phyloP scores from a whole-genome alignment of 2,888 invertebrate species.

The Synanthedon vespiformis region DNA sequence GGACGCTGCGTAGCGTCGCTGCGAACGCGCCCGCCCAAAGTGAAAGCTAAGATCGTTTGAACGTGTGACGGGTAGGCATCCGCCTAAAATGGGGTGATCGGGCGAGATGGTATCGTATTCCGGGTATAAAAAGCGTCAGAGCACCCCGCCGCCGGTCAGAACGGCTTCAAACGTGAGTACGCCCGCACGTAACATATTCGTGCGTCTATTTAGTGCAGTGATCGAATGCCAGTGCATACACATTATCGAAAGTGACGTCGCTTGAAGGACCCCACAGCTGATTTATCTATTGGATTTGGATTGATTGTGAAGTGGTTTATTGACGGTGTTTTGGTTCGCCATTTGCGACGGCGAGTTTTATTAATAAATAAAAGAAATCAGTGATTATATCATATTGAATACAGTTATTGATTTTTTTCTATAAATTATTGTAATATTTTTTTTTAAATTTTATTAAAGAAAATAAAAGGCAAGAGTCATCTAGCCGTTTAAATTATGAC shows the following conservation, averaged over 20 bases:
- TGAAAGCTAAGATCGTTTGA: constrained; percentile 67
- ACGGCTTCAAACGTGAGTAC: constrained; percentile 97
- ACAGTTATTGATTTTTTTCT: not conserved
- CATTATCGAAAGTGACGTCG: constrained; percentile 37
- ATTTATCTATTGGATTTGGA: constrained; percentile 50
- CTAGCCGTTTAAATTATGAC: no score
- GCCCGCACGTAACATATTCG: constrained; percentile 39
- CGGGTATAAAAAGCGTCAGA: constrained; percentile 82
- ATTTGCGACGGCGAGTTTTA: not conserved
- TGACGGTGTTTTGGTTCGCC: constrained; percentile 36
- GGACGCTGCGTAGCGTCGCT: constrained; percentile 8
- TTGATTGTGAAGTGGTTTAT: constrained; percentile 12
- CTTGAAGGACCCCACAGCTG: constrained; percentile 32
- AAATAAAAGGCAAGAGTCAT: no score
- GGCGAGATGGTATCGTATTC: constrained; percentile 77
- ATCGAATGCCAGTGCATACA: constrained; percentile 35
- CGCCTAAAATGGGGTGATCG: constrained; percentile 70
- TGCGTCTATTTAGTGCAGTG: constrained; percentile 37
- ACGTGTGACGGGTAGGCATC: constrained; percentile 57
- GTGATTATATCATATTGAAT: not conserved
- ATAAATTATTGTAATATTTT: not conserved
- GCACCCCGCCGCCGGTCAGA: constrained; percentile 87
- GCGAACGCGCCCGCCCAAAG: constrained; percentile 37
- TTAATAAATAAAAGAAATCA: not conserved
- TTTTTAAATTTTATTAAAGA: no score